Evolutionary conservation across 2,113 vertebrate species (phyloP), one percentile per base, ranked within the genome.

Genomic region (Mastomys coucha): DNA sequence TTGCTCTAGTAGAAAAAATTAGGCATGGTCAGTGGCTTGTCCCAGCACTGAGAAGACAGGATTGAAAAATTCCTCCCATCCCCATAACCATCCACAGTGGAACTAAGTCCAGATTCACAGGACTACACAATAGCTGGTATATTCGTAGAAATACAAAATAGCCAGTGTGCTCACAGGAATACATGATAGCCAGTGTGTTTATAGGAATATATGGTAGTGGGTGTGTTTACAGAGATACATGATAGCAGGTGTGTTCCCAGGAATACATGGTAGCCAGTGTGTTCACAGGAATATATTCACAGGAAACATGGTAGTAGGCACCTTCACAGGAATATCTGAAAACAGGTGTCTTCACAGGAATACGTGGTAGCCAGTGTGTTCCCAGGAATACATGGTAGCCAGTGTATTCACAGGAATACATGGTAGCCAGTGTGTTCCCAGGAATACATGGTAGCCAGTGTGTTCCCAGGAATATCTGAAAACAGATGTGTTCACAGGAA

Each of bases 1-100:
- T 5, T 5, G 82, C 33, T 33, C 49, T 7, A 96, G 36, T 60
- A 0, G 65, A 73, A 0, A 0, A 20, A 2, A 9, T 49, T 0
- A 56, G 60, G 0, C 13, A 9, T 1, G 0, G 0, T 53, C 16
- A 19, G 1, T 11, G 3, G n/a, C 63, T 91, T 42, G 49, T 85
- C n/a, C n/a, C 7, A 0, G 14, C 2, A 0, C 1, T 4, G n/a
- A 49, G 42, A 36, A 33, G 91, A 16, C 13, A 53, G 80, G 26
- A 53, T 7, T 4, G 70, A 69, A 39, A 58, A 20, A 39, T 5
- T 26, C 36, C 80, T 60, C 9, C 5, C 45, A 0, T 45, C 24
- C 24, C 63, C 65, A 2, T 69, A 73, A 5, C 16, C 8, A 9
- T 3, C 12, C 0, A 0, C 1, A 58, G 22, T 45, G 49, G 49